Base-by-base conservation (phyloP, 2,113 vertebrate species). In the Corythoichthys haematopterus region DNA sequence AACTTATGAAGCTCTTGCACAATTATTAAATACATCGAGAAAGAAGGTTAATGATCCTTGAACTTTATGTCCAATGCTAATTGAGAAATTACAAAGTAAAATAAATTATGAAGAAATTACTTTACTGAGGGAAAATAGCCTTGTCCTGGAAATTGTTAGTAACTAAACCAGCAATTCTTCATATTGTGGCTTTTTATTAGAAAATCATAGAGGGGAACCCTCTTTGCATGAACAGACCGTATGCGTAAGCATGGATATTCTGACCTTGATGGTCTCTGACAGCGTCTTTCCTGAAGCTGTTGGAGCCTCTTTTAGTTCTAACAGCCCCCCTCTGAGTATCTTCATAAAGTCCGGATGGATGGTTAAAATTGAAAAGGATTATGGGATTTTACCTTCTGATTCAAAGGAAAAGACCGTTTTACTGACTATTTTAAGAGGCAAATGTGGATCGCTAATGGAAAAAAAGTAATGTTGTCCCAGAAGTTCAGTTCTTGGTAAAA, bases 321-420 rank as follows among this genome's bases (percentile, higher is more conserved):
- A 9, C 61, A 68, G n/a, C 6, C 48, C 37, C 43, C 61, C 65
- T 40, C 65, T 40, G 63, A 69, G 67, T 62, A 20, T 70, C 38
- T 76, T 80, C 48, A 77, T 72, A 50, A 64, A 72, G 52, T 78
- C 45, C 43, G 47, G 67, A 50, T 50, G 56, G 64, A 78, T 64
- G 60, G 65, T 70, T 70, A 69, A 76, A 78, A 75, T 75, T 72
- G 60, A 75, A 75, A 37, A 56, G 58, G 66, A 81, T 82, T 82
- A 75, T 69, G 58, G 66, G 75, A 70, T 77, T 80, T 69, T 28
- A 66, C 67, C 50, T 67, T 74, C 58, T 70, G 65, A 70, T 66
- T 78, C 60, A 47, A 59, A 57, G 71, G 53, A 66, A 40, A 64
- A 67, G 36, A 20, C 55, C 43, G 60, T 51, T 73, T 60, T 69